phyloP scores from a whole-genome alignment of 2,888 invertebrate species.

The Epicampocera succincta region DNA sequence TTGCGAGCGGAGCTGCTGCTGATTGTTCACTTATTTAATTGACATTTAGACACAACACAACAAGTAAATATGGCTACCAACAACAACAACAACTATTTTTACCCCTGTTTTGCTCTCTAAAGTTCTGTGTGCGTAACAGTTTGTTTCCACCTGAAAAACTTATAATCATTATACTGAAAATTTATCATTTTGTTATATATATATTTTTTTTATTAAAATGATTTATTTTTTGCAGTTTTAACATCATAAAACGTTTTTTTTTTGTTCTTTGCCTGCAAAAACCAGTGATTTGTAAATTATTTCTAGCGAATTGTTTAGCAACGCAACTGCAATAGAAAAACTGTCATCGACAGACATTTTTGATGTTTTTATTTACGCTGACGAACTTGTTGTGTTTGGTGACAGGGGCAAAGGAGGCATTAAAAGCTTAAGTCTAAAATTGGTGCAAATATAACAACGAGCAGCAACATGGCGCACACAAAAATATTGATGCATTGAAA shows the following conservation, averaged over 20 bases:
- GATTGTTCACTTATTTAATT: constrained; percentile 68
- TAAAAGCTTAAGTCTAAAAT: neutral
- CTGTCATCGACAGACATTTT: constrained; percentile 26
- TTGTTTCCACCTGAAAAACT: constrained; percentile 40
- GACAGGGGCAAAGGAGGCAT: no score
- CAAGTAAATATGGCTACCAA: constrained; percentile 44
- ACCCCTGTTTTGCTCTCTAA: neutral
- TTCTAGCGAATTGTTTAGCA: constrained; percentile 29
- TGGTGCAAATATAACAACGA: neutral
- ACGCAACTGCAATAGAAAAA: neutral
- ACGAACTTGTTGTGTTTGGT: neutral
- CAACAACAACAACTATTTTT: constrained; percentile 56
- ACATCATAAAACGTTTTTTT: neutral
- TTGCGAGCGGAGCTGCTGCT: constrained; percentile 33
- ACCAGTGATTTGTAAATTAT: constrained; percentile 44
- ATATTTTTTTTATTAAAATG: constrained; percentile 7
- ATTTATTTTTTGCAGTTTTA: constrained; percentile 11
- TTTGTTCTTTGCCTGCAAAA: neutral
- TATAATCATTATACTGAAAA: constrained; percentile 31
- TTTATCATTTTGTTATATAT: constrained; percentile 8
- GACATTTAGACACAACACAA: constrained; percentile 65
- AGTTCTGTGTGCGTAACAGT: neutral
- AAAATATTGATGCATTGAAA: no score
- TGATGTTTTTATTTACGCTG: neutral
- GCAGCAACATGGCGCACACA: no score